Base-by-base conservation (phyloP, 92 coral and sea anemone species). In the Actinostola sp. region DNA sequence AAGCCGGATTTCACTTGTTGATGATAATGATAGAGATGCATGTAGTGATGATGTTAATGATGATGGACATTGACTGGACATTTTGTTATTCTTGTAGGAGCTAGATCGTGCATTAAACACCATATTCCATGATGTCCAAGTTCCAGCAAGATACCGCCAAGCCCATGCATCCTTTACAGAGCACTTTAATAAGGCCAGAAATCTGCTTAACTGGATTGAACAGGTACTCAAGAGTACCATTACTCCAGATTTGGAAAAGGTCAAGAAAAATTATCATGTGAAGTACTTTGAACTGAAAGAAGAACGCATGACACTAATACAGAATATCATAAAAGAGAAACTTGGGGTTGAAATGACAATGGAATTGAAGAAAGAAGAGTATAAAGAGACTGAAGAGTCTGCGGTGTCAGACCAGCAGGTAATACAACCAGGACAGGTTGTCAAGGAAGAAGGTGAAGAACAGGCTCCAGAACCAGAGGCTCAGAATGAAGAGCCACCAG, bases 71-170 rank as follows among this genome's bases (percentile, higher is more conserved):
- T 42, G 20, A 3, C 9, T 15, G 1, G 5, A n/a, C 8, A 15
- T 57, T 33, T 25, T 44, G 44, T 67, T n/a, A 49, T 48, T 0
- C 26, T 68, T 52, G 17, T 67, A 93, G 98, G 49, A 25, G 2
- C 67, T 93, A 31, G 61, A 84, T 16, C 14, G 50, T 0, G 67
- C 80, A 8, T 76, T 84, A 16, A 63, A 77, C 20, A 76, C 97
- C 32, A 91, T 94, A 58, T 94, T 94, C 84, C 93, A 88, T 64
- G 98, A 94, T 56, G 88, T 94, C 46, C 90, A 88, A 43, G 43
- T 67, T 23, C 84, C 82, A 12, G 63, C 20, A 2, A 75, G 61
- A 11, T 94, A 79, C 80, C 85, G 74, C 55, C 31, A 49, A 39
- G 83, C 97, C 1, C 85, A 88, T 35, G 44, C 86, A 14, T 8